phyloP scores from a whole-genome alignment of 2,113 vertebrate genomes.

The Microcebus lehilahytsara region DNA sequence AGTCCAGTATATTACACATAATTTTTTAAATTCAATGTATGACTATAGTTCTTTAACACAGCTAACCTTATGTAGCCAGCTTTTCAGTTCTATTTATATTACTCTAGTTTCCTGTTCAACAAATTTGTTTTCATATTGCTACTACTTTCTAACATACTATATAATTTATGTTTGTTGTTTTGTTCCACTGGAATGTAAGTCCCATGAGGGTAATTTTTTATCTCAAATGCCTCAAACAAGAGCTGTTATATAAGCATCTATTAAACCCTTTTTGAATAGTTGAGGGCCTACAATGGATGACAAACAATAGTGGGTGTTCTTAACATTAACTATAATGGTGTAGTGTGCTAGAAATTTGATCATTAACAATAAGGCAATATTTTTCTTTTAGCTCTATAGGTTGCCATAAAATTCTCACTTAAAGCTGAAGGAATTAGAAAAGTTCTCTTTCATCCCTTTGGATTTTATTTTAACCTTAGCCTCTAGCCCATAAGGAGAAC shows the following conservation, averaged over 20 bases:
- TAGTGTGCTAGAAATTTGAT: not conserved
- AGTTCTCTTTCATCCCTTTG: not conserved
- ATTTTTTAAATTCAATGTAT: not conserved
- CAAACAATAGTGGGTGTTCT: not conserved
- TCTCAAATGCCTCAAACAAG: not conserved
- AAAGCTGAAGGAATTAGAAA: not conserved
- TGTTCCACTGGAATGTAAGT: not conserved
- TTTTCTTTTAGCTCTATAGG: not conserved
- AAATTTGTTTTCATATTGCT: not conserved
- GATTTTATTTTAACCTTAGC: not conserved
- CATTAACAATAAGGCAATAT: not conserved
- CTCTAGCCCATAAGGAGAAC: not conserved
- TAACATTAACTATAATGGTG: not conserved
- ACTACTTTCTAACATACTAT: not conserved
- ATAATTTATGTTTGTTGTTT: not conserved
- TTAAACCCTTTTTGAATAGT: not conserved
- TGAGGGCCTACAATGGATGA: not conserved
- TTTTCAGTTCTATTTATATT: not conserved
- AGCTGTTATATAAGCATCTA: not conserved
- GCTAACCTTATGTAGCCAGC: not conserved
- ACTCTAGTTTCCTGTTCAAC: not conserved
- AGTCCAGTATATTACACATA: not conserved
- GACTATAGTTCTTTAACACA: not conserved
- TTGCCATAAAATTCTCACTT: not conserved
- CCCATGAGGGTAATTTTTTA: not conserved